Percentiles rank a stretch among this genome's conserved stretches.
Evolutionary conservation across 2,888 invertebrate species (phyloP).

Genomic region (Ernsta delagoae): DNA sequence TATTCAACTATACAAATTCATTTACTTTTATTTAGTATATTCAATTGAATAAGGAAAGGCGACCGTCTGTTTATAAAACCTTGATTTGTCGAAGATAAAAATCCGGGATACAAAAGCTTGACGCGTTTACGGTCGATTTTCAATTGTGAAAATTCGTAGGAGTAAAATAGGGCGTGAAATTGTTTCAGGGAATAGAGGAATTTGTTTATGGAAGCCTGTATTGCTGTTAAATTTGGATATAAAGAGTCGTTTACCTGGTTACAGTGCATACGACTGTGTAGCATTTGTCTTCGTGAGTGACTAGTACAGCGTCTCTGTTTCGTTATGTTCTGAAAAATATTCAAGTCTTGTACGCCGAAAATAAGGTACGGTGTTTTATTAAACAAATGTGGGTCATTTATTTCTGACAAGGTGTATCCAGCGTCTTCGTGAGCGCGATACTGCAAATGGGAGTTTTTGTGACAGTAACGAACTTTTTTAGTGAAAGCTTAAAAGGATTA

Average conservation of each 20-base stretch:
- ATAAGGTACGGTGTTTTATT: slow-evolving; percentile 25
- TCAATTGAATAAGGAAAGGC: slow-evolving; percentile 69
- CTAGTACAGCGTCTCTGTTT: slow-evolving; percentile 26
- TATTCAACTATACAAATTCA: too few species aligned
- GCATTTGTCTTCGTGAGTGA: slow-evolving; percentile 61
- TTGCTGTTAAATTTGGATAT: slow-evolving; percentile 69
- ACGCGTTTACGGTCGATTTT: slow-evolving; percentile 67
- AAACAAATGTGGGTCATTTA: slow-evolving; percentile 27
- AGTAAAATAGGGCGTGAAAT: slow-evolving; percentile 82
- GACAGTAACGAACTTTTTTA: not conserved
- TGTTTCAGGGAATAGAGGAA: slow-evolving; percentile 70
- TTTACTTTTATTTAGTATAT: slow-evolving; percentile 3
- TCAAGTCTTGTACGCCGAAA: slow-evolving; percentile 21
- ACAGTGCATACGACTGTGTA: slow-evolving; percentile 54
- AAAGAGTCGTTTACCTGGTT: slow-evolving; percentile 58
- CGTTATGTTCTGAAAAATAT: slow-evolving; percentile 26
- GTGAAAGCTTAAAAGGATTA: too few species aligned
- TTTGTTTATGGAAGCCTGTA: slow-evolving; percentile 75
- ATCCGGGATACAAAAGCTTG: slow-evolving; percentile 63
- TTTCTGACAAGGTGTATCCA: slow-evolving; percentile 10
- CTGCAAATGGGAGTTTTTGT: slow-evolving; percentile 15
- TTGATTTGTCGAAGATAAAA: slow-evolving; percentile 71
- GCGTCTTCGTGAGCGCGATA: not conserved
- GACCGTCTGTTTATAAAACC: slow-evolving; percentile 67
- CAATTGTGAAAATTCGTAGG: slow-evolving; percentile 73